Evolutionary conservation across 2,888 invertebrate species (phyloP).

Genomic region (Laspeyria flexula): DNA sequence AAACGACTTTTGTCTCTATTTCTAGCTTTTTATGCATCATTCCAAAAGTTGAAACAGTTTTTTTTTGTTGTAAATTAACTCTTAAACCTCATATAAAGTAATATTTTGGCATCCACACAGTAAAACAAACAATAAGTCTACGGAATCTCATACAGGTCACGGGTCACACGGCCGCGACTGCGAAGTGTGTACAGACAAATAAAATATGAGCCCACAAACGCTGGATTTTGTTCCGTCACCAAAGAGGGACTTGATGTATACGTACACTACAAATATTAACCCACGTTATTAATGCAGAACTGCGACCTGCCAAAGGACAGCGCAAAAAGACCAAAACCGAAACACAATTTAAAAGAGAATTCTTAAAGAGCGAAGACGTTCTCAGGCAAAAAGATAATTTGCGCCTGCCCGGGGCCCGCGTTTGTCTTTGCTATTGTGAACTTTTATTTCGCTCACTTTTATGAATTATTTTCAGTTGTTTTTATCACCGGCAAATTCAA

Average conservation of each 20-base stretch:
- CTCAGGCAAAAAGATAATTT: slow-evolving; percentile 79
- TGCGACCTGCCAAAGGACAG: slow-evolving; percentile 75
- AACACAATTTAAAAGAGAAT: slow-evolving; percentile 85
- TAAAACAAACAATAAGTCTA: slow-evolving; percentile 17
- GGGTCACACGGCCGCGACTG: slow-evolving; percentile 7
- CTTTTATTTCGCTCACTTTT: slow-evolving; percentile 81
- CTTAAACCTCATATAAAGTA: slow-evolving; percentile 9
- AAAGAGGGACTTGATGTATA: slow-evolving; percentile 34
- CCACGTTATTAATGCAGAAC: slow-evolving; percentile 74
- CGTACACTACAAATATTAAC: slow-evolving; percentile 56
- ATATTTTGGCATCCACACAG: slow-evolving; percentile 6
- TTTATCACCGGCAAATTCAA: slow-evolving; percentile 75
- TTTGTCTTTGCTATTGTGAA: slow-evolving; percentile 84
- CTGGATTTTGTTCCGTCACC: slow-evolving; percentile 34
- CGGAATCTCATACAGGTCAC: slow-evolving; percentile 1
- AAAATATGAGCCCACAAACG: slow-evolving; percentile 40
- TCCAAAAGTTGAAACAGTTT: background rate
- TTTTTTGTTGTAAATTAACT: background rate
- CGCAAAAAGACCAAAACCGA: slow-evolving; percentile 78
- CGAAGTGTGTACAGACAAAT: slow-evolving; percentile 31
- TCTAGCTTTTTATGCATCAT: slow-evolving; percentile 10
- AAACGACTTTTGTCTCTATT: slow-evolving; percentile 37
- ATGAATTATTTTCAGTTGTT: slow-evolving; percentile 83
- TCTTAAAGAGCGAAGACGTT: slow-evolving; percentile 81
- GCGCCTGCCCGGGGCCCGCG: slow-evolving; percentile 68